Percentiles rank a stretch among this genome's conserved stretches.
These are phyloP conservation scores for Megamerina dolium DNA, from an alignment of 2,888 invertebrate species.

Conservation along the genomic window DNA sequence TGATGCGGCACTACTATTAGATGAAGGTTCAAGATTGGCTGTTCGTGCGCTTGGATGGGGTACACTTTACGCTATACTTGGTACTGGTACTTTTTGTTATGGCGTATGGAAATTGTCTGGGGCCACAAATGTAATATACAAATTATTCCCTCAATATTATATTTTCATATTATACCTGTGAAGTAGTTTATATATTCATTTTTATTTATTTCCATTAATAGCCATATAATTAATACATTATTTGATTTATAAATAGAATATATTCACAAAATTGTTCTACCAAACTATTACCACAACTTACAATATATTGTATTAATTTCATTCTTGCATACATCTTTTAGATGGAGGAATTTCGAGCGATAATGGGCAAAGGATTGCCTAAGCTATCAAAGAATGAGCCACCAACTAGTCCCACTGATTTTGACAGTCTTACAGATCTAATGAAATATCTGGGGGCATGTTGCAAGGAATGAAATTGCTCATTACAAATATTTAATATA, in stretches of 20 bases:
- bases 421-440: conserved; percentile 76
- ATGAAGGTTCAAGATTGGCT: conserved; percentile 74
- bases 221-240: neutral
- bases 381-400: conserved; percentile 70
- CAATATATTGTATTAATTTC: too few species aligned
- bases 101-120: conserved; percentile 85
- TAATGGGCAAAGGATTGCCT: conserved; percentile 73
- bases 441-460: conserved; percentile 65
- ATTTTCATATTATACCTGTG: neutral
- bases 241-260: neutral
- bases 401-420: conserved; percentile 79
- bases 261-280: too few species aligned
- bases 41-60: conserved; percentile 83
- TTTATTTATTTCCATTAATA: neutral
- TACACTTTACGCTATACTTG: conserved; percentile 77
- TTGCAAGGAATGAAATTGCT: conserved; percentile 42
- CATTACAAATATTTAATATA: too few species aligned
- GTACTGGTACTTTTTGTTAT: conserved; percentile 74
- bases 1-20: conserved; percentile 58
- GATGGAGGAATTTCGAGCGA: conserved; percentile 76
- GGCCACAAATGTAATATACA: conserved; percentile 70
- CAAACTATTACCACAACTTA: too few species aligned
- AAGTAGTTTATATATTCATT: too few species aligned
- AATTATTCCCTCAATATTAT: neutral
- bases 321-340: too few species aligned